phyloP scores from a whole-genome alignment of 2,888 invertebrate genomes.

The Sthenelais limicola region DNA sequence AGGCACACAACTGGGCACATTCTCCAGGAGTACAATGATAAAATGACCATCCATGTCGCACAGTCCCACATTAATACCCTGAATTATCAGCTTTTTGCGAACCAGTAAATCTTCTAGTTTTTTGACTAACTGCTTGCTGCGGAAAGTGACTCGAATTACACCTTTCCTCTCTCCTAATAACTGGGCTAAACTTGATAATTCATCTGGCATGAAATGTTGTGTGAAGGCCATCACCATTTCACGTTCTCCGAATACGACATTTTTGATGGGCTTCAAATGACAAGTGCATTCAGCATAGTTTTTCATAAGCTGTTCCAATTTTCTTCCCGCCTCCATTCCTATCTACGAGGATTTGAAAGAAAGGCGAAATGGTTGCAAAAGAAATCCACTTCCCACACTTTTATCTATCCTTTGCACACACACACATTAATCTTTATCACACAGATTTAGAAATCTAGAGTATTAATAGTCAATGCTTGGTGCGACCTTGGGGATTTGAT shows the following conservation, averaged over 20 bases:
- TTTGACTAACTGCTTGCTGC: conserved; percentile 14
- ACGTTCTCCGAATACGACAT: conserved; percentile 30
- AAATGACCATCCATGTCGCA: conserved; percentile 40
- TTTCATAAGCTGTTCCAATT: conserved; percentile 26
- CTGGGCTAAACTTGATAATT: conserved; percentile 36
- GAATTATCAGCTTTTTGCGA: conserved; percentile 19
- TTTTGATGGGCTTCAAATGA: conserved; percentile 25
- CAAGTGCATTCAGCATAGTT: conserved; percentile 38
- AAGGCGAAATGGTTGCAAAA: too few species aligned
- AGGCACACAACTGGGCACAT: conserved; percentile 35
- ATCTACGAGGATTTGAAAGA: too few species aligned
- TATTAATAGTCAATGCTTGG: too few species aligned
- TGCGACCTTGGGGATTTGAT: too few species aligned
- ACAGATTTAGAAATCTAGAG: too few species aligned
- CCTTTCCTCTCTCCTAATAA: conserved; percentile 41
- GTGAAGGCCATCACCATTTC: conserved; percentile 38
- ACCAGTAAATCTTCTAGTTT: conserved; percentile 34
- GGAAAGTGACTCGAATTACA: conserved; percentile 40
- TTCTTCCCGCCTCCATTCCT: background rate
- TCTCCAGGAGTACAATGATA: conserved; percentile 26
- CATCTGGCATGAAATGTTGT: conserved; percentile 23
- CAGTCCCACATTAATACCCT: conserved; percentile 26
- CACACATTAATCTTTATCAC: too few species aligned
- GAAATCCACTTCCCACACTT: too few species aligned
- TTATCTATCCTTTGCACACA: too few species aligned